Evolutionary conservation across 2,797 vertebrate genomes (phyloP).

Genomic region (Alfaro cultratus): DNA sequence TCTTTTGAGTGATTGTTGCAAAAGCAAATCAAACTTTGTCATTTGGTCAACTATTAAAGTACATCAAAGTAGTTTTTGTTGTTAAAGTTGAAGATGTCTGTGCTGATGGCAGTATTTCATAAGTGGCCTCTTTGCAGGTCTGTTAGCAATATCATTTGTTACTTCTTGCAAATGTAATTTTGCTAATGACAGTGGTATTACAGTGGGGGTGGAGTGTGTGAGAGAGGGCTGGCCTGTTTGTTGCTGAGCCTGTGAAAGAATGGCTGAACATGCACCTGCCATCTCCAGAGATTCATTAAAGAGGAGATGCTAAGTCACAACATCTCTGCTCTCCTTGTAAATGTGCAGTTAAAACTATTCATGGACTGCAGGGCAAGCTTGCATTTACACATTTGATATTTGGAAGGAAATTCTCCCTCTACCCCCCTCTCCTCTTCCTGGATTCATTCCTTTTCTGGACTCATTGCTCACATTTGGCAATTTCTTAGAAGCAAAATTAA

Average conservation of each 20-base stretch:
- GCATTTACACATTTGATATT: slow-evolving; percentile 15
- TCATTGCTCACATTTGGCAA: slow-evolving; percentile 36
- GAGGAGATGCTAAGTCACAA: slow-evolving; percentile 65
- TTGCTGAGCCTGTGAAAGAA: slow-evolving; percentile 80
- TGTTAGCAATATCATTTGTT: slow-evolving; percentile 56
- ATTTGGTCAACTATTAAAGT: slow-evolving; percentile 21
- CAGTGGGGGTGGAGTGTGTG: slow-evolving; percentile 43
- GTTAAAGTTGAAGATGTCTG: slow-evolving; percentile 18
- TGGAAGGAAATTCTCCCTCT: slow-evolving; percentile 6
- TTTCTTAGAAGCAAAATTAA: slow-evolving; percentile 50
- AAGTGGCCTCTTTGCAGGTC: slow-evolving; percentile 42
- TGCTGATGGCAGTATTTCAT: slow-evolving; percentile 41
- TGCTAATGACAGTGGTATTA: slow-evolving; percentile 71
- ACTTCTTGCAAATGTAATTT: slow-evolving; percentile 67
- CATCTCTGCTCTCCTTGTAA: slow-evolving; percentile 49
- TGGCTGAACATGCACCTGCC: slow-evolving; percentile 83
- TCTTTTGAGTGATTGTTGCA: slow-evolving; percentile 35
- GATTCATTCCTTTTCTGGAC: slow-evolving; percentile 29
- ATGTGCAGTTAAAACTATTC: slow-evolving; percentile 28
- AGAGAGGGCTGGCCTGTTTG: slow-evolving; percentile 61
- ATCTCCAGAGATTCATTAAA: slow-evolving; percentile 84
- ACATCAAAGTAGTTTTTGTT: neutral
- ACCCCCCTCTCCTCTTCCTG: slow-evolving; percentile 2
- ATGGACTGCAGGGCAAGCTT: slow-evolving; percentile 10
- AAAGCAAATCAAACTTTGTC: slow-evolving; percentile 7